Percentiles rank a stretch among this genome's conserved stretches.
These are phyloP conservation scores for Seira musarum DNA, from an alignment of 2,888 invertebrate species.

Conservation along the genomic window DNA sequence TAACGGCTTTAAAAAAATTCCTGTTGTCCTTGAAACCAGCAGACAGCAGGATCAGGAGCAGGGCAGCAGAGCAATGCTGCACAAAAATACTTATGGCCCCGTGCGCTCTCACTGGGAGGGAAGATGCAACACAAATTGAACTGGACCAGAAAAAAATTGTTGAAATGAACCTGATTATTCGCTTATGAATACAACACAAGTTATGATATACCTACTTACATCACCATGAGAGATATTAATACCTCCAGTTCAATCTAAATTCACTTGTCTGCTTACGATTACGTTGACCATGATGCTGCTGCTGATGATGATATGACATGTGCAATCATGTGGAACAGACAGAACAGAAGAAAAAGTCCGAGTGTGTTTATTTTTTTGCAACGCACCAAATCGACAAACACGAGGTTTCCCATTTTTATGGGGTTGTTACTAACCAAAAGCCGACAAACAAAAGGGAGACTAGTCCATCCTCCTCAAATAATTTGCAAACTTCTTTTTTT, in stretches of 20 bases:
- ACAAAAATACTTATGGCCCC: too few relatives aligned
- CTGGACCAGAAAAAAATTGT: neutral
- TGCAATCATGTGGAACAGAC: slow-evolving; percentile 44
- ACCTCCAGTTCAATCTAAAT: too few relatives aligned
- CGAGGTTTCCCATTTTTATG: too few relatives aligned
- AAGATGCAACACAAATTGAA: slow-evolving; percentile 38
- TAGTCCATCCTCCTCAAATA: slow-evolving; percentile 35
- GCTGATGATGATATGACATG: slow-evolving; percentile 28
- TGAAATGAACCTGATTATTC: neutral
- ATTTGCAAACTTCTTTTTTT: too few relatives aligned
- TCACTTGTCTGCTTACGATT: too few relatives aligned
- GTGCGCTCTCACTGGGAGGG: neutral
- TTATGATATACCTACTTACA: too few relatives aligned
- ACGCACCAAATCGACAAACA: too few relatives aligned
- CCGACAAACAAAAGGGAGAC: too few relatives aligned
- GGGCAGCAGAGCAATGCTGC: slow-evolving; percentile 32
- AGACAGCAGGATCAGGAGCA: neutral
- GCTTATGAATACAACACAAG: neutral
- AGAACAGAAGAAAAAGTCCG: too few relatives aligned
- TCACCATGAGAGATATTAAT: too few relatives aligned
- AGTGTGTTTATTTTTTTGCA: too few relatives aligned
- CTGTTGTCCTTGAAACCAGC: slow-evolving; percentile 55
- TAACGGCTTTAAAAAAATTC: slow-evolving; percentile 61
- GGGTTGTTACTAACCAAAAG: too few relatives aligned
- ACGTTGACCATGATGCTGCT: neutral